These are phyloP conservation scores for Psilanteris sp. DNA, from an alignment of 1,140 invertebrate genomes.

Conservation along the genomic window DNA sequence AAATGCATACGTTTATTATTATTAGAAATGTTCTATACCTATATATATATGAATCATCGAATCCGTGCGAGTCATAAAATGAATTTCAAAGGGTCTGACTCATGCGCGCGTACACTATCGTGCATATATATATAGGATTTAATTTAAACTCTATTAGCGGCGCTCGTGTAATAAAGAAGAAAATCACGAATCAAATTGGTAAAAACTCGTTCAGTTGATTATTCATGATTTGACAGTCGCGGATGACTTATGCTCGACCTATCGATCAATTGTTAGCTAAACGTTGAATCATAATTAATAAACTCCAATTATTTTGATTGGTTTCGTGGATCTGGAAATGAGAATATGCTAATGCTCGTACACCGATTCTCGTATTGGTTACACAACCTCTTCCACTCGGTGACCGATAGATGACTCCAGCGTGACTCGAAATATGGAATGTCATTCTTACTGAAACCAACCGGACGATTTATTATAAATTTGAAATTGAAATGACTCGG, in stretches of 20 bases:
- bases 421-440: too few relatives aligned
- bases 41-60: conserved; percentile 29
- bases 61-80: conserved; percentile 29
- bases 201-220: too few relatives aligned
- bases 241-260: too few relatives aligned
- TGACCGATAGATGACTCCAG: too few relatives aligned
- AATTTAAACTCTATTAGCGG: conserved; percentile 10
- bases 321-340: conserved; percentile 2
- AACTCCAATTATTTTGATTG: conserved; percentile 21
- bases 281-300: conserved; percentile 25
- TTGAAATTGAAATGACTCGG: conserved; percentile 39
- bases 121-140: conserved; percentile 22
- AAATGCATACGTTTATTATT: too few relatives aligned
- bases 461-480: neutral
- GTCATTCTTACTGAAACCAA: neutral
- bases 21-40: neutral
- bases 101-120: too few relatives aligned
- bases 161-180: too few relatives aligned
- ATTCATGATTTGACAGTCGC: conserved; percentile 9
- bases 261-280: too few relatives aligned
- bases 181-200: too few relatives aligned
- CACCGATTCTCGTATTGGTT: too few relatives aligned
- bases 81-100: conserved; percentile 32
- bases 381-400: too few relatives aligned
- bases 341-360: too few relatives aligned